These are phyloP conservation scores for Centropus bengalensis DNA, from an alignment of 2,113 vertebrate species.

Conservation along the genomic window DNA sequence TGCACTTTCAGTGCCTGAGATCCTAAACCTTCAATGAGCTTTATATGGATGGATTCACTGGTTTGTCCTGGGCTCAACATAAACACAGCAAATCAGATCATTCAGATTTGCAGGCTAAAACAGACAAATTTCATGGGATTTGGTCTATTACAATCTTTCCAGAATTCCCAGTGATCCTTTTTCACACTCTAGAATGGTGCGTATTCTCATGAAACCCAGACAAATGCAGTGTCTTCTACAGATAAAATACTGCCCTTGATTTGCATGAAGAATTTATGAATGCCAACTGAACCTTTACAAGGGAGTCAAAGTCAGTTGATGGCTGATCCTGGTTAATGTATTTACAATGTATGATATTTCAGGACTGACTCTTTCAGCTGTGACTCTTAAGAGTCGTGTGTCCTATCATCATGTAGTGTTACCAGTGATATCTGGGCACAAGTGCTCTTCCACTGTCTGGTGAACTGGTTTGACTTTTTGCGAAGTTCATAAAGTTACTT, in stretches of 20 bases:
- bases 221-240: conserved; percentile 59
- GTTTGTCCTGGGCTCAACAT: conserved; percentile 13
- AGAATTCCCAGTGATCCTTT: conserved; percentile 59
- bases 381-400: neutral
- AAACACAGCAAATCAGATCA: conserved; percentile 47
- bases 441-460: neutral
- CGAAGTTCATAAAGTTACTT: neutral
- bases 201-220: conserved; percentile 53
- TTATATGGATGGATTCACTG: conserved; percentile 49
- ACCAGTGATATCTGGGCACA: neutral
- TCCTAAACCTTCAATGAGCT: conserved; percentile 30
- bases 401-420: neutral
- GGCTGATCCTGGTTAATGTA: conserved; percentile 2
- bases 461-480: neutral
- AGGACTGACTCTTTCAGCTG: neutral
- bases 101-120: conserved; percentile 48
- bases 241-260: conserved; percentile 71
- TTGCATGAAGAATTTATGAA: conserved; percentile 64
- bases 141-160: conserved; percentile 24
- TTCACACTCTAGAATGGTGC: conserved; percentile 36
- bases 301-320: neutral
- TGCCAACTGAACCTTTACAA: conserved; percentile 38
- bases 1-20: neutral
- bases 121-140: conserved; percentile 44
- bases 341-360: neutral